phyloP scores from a whole-genome alignment of 2,888 invertebrate genomes.

The Fissipunctia ypsillon region DNA sequence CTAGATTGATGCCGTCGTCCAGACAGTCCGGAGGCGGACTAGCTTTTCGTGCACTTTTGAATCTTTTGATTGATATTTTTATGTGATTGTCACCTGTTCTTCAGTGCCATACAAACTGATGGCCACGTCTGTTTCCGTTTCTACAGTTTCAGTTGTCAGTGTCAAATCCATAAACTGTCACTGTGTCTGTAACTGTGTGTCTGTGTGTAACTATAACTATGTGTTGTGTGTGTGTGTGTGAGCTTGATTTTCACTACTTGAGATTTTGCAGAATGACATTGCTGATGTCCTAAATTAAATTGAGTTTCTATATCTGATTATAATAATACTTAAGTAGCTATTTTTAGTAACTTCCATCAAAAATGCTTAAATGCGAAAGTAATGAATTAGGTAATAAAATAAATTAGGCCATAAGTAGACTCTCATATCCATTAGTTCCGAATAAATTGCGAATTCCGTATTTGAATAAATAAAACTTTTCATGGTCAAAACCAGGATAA shows the following conservation, averaged over 20 bases:
- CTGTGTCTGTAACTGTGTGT: too few species aligned
- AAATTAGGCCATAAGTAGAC: constrained; percentile 13
- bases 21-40: too few species aligned
- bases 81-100: not conserved
- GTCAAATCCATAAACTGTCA: not conserved
- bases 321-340: not conserved
- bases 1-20: constrained; percentile 8
- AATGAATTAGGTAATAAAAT: constrained; percentile 23
- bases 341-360: constrained; percentile 20
- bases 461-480: constrained; percentile 10
- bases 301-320: not conserved
- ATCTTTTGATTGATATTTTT: constrained; percentile 23
- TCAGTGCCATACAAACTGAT: not conserved
- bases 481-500: not conserved
- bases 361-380: not conserved
- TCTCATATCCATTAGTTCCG: constrained; percentile 21
- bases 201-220: too few species aligned
- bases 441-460: constrained; percentile 11
- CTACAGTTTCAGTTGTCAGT: not conserved
- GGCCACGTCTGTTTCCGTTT: not conserved
- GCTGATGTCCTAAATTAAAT: not conserved
- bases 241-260: not conserved
- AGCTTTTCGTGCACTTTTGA: not conserved
- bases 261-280: not conserved
- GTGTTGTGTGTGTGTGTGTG: too few species aligned